Evolutionary conservation across 35 echinoderm and acorn worm genomes (phyloP).

Genomic region (Stichopus chloronotus): DNA sequence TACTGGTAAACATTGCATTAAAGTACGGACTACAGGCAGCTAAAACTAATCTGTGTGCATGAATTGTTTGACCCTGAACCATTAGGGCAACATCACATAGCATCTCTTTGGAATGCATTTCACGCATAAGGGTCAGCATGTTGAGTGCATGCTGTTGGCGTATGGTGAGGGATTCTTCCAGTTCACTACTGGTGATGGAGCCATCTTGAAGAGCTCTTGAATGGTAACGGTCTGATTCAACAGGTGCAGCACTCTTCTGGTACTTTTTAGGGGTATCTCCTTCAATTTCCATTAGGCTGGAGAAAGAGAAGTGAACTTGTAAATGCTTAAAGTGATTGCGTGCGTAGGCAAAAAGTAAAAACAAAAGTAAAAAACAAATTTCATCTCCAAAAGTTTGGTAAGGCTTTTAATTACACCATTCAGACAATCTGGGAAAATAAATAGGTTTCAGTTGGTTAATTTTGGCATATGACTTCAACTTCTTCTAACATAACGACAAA

Average conservation of each 20-base stretch:
- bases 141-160: conserved; percentile 73
- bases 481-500: too few relatives aligned
- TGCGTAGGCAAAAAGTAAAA: too few relatives aligned
- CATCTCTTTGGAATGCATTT: conserved; percentile 55
- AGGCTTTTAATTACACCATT: too few relatives aligned
- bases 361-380: too few relatives aligned
- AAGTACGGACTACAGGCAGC: conserved; percentile 94
- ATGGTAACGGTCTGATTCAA: neutral
- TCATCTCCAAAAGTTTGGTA: too few relatives aligned
- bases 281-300: conserved; percentile 35
- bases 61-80: conserved; percentile 72
- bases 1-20: conserved; percentile 97
- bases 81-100: conserved; percentile 91
- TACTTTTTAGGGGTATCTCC: conserved; percentile 45
- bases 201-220: conserved; percentile 61
- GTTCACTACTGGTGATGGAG: conserved; percentile 77
- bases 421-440: too few relatives aligned
- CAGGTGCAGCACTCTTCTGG: neutral
- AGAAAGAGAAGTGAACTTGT: neutral
- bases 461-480: too few relatives aligned
- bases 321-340: too few relatives aligned
- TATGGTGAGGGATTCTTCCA: conserved; percentile 65
- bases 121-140: conserved; percentile 73
- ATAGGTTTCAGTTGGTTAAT: too few relatives aligned
- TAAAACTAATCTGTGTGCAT: conserved; percentile 82